Conservation (phyloP, 2,888 invertebrate species). For the Netelia inedita region DNA sequence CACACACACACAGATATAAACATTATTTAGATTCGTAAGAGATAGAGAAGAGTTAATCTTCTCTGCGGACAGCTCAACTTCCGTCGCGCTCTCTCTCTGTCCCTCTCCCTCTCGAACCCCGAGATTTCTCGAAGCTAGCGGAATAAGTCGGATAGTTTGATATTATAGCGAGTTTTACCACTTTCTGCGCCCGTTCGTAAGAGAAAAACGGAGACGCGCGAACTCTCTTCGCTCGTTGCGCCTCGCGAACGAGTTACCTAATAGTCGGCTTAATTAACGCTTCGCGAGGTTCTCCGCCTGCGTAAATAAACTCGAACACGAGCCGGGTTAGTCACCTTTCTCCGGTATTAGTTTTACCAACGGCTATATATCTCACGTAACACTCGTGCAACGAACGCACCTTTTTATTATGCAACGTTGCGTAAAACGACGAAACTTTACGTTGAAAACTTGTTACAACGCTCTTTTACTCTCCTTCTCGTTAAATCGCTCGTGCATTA, state of each 20-base stretch:
- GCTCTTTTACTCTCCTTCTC: background rate
- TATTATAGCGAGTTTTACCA: conserved; percentile 38
- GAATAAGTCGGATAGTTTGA: conserved; percentile 24
- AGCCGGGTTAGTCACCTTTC: conserved; percentile 53
- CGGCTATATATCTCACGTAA: conserved; percentile 9
- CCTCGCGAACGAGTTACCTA: conserved; percentile 59
- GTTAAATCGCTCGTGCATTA: background rate
- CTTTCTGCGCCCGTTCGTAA: background rate
- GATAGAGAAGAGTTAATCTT: conserved; percentile 45
- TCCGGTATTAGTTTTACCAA: conserved; percentile 36
- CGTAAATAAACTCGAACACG: conserved; percentile 64
- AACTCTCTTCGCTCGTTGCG: conserved; percentile 18
- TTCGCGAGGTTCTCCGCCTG: conserved; percentile 31
- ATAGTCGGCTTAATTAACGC: conserved; percentile 67
- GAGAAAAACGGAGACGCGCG: background rate
- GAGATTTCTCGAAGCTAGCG: conserved; percentile 36
- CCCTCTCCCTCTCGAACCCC: background rate
- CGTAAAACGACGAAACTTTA: conserved; percentile 50
- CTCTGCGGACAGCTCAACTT: conserved; percentile 35
- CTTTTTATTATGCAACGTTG: conserved; percentile 54
- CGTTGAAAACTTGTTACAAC: conserved; percentile 13
- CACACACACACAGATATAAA: background rate
- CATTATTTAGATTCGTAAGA: background rate
- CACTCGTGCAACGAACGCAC: conserved; percentile 41
- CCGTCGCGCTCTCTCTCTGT: background rate